Base-by-base conservation (phyloP, 1,140 invertebrate species). In the Sycobia sp. region DNA sequence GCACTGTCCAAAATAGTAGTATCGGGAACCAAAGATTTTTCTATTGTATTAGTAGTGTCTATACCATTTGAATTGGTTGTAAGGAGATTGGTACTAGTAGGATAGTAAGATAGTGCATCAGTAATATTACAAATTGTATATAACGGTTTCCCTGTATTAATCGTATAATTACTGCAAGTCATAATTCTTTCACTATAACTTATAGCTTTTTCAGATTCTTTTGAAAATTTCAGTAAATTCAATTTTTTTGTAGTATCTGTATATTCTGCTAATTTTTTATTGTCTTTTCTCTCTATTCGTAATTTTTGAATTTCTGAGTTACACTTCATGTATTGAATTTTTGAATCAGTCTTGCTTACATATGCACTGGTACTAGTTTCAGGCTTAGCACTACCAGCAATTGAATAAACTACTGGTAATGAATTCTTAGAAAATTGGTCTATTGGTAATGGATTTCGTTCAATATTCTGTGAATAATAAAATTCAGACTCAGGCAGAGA, bases 51-150 rank as follows among this genome's bases (percentile, higher is more conserved):
- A 58, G 86, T 73, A 86, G 86, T 88, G 23, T 84, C 83, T 11
- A 77, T 75, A 70, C 88, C 86, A 71, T 84, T 82, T 16, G 80
- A 81, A 63, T 84, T 85, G 50, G 84, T 81, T 46, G 82, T 82
- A 23, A 84, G 82, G 66, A 84, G 69, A 77, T 87, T 87, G 44
- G 80, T 84, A 51, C 86, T 89, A 0, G 88, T 90, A 44, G 89
- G 89, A 76, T 91, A 91, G 66, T 91, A 91, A 0, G 88, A 88
- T 38, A 91, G 76, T 18, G 89, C 89, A 72, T 91, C 89, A 0
- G 89, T 91, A 25, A 91, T 86, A 73, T 90, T 90, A 16, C 87
- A 86, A 1, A 86, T 84, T 36, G 88, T 89, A 74, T 89, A 90
- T 81, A 86, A 86, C 83, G 2, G 83, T 82, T 22, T 79, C 79